phyloP scores from a whole-genome alignment of 2,113 vertebrate genomes.

The Chauna torquata region DNA sequence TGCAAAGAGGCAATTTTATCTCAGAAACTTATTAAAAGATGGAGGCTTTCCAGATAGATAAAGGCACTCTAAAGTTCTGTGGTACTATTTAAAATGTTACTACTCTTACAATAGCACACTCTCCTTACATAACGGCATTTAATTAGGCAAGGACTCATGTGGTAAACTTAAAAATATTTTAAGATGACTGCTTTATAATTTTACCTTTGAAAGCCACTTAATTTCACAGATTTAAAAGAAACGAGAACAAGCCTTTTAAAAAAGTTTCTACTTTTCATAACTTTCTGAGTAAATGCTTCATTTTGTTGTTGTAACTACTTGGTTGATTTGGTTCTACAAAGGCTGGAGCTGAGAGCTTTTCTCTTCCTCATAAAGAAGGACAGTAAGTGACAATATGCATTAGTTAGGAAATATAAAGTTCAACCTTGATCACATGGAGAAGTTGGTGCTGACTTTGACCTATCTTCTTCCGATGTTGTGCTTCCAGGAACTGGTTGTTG shows the following conservation, averaged over 20 bases:
- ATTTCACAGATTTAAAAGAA: neutral
- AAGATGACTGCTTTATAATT: neutral
- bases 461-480: conserved; percentile 86
- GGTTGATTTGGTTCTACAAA: neutral
- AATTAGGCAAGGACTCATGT: neutral
- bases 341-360: neutral
- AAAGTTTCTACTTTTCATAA: neutral
- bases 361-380: neutral
- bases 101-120: neutral
- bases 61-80: neutral
- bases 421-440: conserved; percentile 95
- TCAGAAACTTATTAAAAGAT: neutral
- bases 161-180: neutral
- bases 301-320: neutral
- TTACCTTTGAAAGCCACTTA: neutral
- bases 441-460: conserved; percentile 90
- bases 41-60: neutral
- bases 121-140: neutral
- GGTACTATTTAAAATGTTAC: neutral
- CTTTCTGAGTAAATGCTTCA: neutral
- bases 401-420: conserved; percentile 15
- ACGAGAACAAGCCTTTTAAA: neutral
- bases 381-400: neutral
- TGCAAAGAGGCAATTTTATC: neutral
- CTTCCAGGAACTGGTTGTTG: conserved; percentile 87